phyloP scores from a whole-genome alignment of 2,888 invertebrate genomes.

The Desoria tigrina region DNA sequence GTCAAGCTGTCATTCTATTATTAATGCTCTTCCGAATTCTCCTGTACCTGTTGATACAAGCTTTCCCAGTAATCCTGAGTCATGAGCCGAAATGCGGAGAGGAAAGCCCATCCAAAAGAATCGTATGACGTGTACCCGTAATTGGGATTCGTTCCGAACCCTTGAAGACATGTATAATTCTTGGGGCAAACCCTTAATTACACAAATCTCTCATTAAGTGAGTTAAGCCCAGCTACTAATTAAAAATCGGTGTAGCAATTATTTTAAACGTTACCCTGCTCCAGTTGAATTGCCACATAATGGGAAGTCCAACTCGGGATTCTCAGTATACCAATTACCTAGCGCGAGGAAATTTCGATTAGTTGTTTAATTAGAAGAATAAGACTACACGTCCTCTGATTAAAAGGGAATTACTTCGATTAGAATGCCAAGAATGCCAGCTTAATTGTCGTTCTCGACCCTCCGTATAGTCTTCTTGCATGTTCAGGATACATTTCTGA shows the following conservation, averaged over 20 bases:
- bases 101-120: conserved; percentile 95
- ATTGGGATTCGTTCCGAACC: conserved; percentile 90
- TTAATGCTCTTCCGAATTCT: no score
- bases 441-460: neutral
- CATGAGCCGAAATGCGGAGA: conserved; percentile 96
- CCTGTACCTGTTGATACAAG: conserved; percentile 83
- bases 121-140: conserved; percentile 97
- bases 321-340: conserved; percentile 75
- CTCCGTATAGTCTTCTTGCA: conserved; percentile 61
- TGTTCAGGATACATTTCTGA: conserved; percentile 62
- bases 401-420: conserved; percentile 18
- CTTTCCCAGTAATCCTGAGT: conserved; percentile 99
- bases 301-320: conserved; percentile 57
- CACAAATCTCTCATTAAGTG: no score
- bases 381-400: conserved; percentile 73
- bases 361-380: conserved; percentile 30
- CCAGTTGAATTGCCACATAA: conserved; percentile 14
- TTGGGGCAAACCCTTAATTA: conserved; percentile 66
- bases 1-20: no score
- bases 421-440: conserved; percentile 21
- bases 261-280: conserved; percentile 12
- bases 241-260: no score
- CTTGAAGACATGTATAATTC: conserved; percentile 86
- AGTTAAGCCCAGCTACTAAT: no score
- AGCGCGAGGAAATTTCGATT: conserved; percentile 43